Conservation (phyloP, 2,797 vertebrate species). For the Betta splendens region DNA sequence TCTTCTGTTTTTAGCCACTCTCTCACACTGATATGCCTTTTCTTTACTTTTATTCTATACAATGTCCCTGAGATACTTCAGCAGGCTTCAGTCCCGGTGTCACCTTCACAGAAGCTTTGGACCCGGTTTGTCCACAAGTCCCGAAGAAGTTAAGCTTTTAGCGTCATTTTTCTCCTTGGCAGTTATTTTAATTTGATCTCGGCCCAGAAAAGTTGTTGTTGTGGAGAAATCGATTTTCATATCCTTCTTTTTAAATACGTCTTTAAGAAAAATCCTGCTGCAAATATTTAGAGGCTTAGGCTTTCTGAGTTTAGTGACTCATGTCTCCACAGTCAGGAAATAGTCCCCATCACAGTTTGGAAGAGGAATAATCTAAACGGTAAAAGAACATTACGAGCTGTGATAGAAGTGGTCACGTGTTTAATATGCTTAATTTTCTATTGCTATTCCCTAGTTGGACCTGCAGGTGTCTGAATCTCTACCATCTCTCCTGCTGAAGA, state of each 20-base stretch:
- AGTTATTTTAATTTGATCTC: neutral
- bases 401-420: too few species aligned
- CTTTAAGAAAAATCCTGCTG: conserved; percentile 22
- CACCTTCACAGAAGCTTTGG: conserved; percentile 20
- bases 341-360: neutral
- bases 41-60: neutral
- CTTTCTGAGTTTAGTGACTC: conserved; percentile 31
- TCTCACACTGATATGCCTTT: conserved; percentile 4
- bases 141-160: neutral
- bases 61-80: conserved; percentile 2
- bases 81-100: neutral
- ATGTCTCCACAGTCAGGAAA: conserved; percentile 10
- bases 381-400: too few species aligned
- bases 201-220: neutral
- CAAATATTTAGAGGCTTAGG: conserved; percentile 29
- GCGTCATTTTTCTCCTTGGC: neutral
- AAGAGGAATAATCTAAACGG: too few species aligned
- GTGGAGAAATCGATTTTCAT: conserved; percentile 6
- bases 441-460: too few species aligned
- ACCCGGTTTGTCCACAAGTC: neutral
- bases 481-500: neutral
- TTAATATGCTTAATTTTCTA: too few species aligned
- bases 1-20: conserved; percentile 21
- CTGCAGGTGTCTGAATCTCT: too few species aligned
- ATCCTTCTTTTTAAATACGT: conserved; percentile 4